phyloP scores from a whole-genome alignment of 2,113 vertebrate genomes.

The Struthio camelus region DNA sequence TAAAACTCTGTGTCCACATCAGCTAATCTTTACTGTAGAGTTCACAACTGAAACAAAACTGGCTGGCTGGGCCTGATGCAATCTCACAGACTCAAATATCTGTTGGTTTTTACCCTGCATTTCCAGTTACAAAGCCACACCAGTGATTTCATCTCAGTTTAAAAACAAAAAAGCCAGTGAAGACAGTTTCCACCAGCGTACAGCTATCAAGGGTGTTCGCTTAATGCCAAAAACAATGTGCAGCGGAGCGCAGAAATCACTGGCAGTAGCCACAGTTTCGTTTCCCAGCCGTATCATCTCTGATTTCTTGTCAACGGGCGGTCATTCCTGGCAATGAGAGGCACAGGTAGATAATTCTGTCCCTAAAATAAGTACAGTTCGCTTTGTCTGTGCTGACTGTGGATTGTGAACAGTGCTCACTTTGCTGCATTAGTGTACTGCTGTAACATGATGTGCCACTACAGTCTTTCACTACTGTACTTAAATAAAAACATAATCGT shows the following conservation, averaged over 20 bases:
- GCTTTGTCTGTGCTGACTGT: background rate
- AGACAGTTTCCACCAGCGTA: background rate
- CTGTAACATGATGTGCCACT: too few relatives aligned
- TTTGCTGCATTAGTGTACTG: background rate
- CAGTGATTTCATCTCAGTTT: background rate
- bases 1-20: background rate
- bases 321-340: background rate
- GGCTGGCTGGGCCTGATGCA: rapidly evolving
- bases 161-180: background rate
- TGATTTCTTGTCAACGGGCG: background rate
- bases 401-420: background rate
- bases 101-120: background rate
- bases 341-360: background rate
- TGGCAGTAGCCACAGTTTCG: background rate
- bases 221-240: background rate
- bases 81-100: background rate
- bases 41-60: rapidly evolving
- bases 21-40: background rate
- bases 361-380: background rate
- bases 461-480: background rate
- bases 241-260: background rate
- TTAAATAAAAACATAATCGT: background rate
- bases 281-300: background rate
- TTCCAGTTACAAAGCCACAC: background rate
- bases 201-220: background rate